These are phyloP conservation scores for Lymantria dispar DNA, from an alignment of 2,888 invertebrate species.

Conservation along the genomic window DNA sequence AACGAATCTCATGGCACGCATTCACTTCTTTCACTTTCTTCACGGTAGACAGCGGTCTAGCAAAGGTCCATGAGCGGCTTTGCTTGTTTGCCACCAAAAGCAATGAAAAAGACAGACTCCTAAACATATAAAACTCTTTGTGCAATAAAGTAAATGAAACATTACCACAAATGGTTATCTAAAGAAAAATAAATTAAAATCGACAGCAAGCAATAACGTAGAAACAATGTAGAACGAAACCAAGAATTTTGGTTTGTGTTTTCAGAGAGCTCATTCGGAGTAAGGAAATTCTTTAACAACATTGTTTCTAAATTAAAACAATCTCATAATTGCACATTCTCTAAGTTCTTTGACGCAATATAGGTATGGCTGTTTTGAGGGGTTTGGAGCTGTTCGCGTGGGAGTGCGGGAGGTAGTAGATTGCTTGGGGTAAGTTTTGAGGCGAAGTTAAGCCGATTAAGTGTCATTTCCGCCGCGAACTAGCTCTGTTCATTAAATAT, in stretches of 20 bases:
- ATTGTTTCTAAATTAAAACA: constrained; percentile 82
- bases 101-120: too few relatives aligned
- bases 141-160: constrained; percentile 7
- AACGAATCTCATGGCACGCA: too few relatives aligned
- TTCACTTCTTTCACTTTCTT: too few relatives aligned
- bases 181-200: constrained; percentile 55
- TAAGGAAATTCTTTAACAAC: constrained; percentile 77
- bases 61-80: too few relatives aligned
- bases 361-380: constrained; percentile 48
- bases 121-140: not conserved
- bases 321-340: constrained; percentile 82
- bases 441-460: constrained; percentile 79
- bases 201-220: constrained; percentile 63
- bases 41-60: too few relatives aligned
- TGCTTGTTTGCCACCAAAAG: too few relatives aligned
- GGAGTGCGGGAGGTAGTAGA: constrained; percentile 33
- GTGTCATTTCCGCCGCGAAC: constrained; percentile 79
- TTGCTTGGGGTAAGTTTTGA: constrained; percentile 67
- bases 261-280: constrained; percentile 65
- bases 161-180: constrained; percentile 29
- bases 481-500: constrained; percentile 81
- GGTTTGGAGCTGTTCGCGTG: constrained; percentile 11
- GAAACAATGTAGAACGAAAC: constrained; percentile 74
- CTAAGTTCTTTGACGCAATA: constrained; percentile 78
- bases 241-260: constrained; percentile 78